Base-by-base conservation (phyloP, 2,888 invertebrate genomes). In the Platerodrilus igneus region DNA sequence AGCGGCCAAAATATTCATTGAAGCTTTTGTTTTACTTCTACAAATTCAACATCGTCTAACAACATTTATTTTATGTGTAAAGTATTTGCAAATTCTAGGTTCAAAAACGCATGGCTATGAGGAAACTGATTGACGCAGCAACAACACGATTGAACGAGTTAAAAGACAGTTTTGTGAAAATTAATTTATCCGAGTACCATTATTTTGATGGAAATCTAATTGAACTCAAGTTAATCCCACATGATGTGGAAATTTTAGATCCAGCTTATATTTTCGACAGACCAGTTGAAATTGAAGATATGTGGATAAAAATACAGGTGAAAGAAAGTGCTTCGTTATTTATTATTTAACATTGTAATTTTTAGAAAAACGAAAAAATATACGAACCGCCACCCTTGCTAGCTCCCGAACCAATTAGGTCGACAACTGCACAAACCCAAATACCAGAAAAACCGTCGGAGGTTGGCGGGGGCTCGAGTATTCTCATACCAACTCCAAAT, bases 151-250 rank as follows among this genome's bases (percentile, higher is more conserved):
- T 81, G 51, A 63, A 77, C 2, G 81, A 82, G 56, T 59, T 79
- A 13, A 79, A 78, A 56, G 57, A 63, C 18, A 72, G 73, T 26
- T 57, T 82, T 10, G 73, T 75, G 52, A 70, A 74, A 44, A 66
- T 78, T 6, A 75, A 79, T 58, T 66, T 69, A 4, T 74, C 75
- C 4, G 78, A 81, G 57, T 79, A 71, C 54, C 84, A 83, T 32
- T 87, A 83, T 66, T 74, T 83, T 30, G 87, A 88, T 57, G 81
- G 83, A 53, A 74, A 78, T 16, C 60, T 86, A 31, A 73, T 81
- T 33, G 79, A 82, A 64, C 63, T 84, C 60, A 78, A 84, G 45
- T 71, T 86, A 48, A 73, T 81, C 11, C 86, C 86, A 0, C 69
- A 76, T 21, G 76, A 81, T 43, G 62, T 82, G n/a, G 74, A 79